Base-by-base conservation (phyloP, 2,797 vertebrate genomes). In the Orestias chungarensis region DNA sequence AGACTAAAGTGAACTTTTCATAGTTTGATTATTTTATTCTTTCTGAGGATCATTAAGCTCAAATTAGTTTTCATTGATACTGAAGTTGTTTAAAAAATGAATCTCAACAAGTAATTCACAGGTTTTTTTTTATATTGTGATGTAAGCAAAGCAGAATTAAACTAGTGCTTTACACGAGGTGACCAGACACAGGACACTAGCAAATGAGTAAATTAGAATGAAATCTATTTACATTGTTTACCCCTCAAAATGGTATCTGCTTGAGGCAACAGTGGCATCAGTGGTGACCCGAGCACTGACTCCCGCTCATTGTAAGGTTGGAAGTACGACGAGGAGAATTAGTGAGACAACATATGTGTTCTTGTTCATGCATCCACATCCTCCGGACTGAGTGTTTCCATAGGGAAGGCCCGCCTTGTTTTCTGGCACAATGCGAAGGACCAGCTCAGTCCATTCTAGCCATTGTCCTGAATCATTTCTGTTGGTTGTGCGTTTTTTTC, bases 291-390 rank as follows among this genome's bases (percentile, higher is more conserved):
- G 0, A 96, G 96, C 70, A 97, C 96, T 0, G 96, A 95, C 81
- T 98, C 97, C 92, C 96, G 97, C 86, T 97, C 97, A 23, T 97
- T 98, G 80, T 96, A 95, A 95, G 3, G 97, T 96, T 89, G 98
- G 52, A 2, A 98, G 96, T 23, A 97, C 90, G 50, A 96, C 95
- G 1, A 98, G 96, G 84, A 98, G 96, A 75, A 97, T 96, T 66
- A 97, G 98, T 0, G 96, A 98, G 1, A 96, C 96, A 0, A 95
- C 93, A 77, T 97, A 96, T 9, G 97, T 87, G 75, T 91, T 93
- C 75, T 93, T 90, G 27, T 83, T 91, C 27, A 70, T 61, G 70
- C 94, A 95, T 94, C 93, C 12, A 94, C 73, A 46, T 92, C 92
- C 80, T 93, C 91, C 0, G 15, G 67, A 0, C 82, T 81, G 42